Evolutionary conservation across 2,797 vertebrate genomes (phyloP), one percentile per base, ranked within the genome.

Genomic region (Cirrhinus molitorella): DNA sequence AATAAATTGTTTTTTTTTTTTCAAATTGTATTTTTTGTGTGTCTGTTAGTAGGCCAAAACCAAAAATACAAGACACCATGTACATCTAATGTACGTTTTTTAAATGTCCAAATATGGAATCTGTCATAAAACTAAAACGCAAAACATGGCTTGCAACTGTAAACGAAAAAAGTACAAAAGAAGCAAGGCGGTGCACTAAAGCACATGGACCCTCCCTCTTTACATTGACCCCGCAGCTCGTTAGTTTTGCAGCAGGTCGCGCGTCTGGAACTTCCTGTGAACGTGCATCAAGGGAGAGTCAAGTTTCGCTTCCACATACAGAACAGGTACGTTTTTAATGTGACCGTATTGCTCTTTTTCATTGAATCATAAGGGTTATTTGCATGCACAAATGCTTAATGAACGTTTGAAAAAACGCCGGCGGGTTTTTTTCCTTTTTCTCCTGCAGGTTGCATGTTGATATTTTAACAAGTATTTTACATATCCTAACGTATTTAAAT

Each of bases 251-350:
- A 11, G 80, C 59, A 82, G 43, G n/a, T 74, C 45, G 37, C 71
- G 19, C 25, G 3, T 9, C 13, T 63, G 3, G 17, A 10, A 23
- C n/a, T 67, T 66, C 45, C 70, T 82, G 80, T 73, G 68, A 55
- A 51, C 25, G 80, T 55, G 61, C 71, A 31, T 75, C 61, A 14
- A 75, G 11, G 4, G 3, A 72, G 5, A 47, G 53, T 45, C 7
- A 34, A 55, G 16, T 55, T 66, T 81, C 7, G 2, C 45, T 17
- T 53, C 57, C 8, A 51, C 80, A 12, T 14, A 17, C 37, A 25
- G 45, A 66, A 74, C 71, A 74, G 80, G 80, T 82, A 13, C 4
- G 47, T 55, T 61, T 74, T 21, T 25, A 28, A 55, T n/a, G 8
- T 1, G 11, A 1, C 3, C 12, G 1, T 21, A 19, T 28, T 3